phyloP scores from a whole-genome alignment of 2,888 invertebrate species.

The Philhelius pedissequus region DNA sequence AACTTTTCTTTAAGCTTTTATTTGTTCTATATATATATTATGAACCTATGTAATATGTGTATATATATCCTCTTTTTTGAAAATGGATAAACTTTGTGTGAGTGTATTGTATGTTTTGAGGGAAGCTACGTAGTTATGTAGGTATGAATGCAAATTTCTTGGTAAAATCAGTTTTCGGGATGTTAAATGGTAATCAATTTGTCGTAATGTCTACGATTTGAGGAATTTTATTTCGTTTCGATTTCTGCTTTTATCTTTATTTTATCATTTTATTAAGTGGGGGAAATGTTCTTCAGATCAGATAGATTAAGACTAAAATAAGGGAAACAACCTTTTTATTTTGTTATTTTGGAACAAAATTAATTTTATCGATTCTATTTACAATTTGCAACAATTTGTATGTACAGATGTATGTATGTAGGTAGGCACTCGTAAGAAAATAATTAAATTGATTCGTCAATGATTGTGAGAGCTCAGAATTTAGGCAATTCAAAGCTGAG shows the following conservation, averaged over 20 bases:
- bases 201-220: constrained; percentile 66
- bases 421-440: neutral
- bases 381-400: no score
- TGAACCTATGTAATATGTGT: neutral
- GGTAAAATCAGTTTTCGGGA: constrained; percentile 51
- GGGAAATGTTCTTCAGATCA: neutral
- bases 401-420: no score
- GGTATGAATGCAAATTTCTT: constrained; percentile 57
- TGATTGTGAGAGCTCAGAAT: neutral
- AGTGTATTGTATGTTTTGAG: neutral
- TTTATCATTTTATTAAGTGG: constrained; percentile 23
- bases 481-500: no score
- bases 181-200: constrained; percentile 65
- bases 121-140: no score
- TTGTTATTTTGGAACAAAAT: neutral
- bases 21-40: neutral
- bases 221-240: constrained; percentile 53
- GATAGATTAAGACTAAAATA: neutral
- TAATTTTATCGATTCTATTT: constrained; percentile 13
- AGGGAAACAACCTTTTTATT: neutral
- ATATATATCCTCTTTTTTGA: constrained; percentile 12
- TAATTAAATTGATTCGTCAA: constrained; percentile 29
- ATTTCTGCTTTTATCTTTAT: constrained; percentile 49
- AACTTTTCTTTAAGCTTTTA: constrained; percentile 29
- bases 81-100: constrained; percentile 32